Evolutionary conservation across 2,888 invertebrate genomes (phyloP).

Genomic region (Entomobrya proxima): DNA sequence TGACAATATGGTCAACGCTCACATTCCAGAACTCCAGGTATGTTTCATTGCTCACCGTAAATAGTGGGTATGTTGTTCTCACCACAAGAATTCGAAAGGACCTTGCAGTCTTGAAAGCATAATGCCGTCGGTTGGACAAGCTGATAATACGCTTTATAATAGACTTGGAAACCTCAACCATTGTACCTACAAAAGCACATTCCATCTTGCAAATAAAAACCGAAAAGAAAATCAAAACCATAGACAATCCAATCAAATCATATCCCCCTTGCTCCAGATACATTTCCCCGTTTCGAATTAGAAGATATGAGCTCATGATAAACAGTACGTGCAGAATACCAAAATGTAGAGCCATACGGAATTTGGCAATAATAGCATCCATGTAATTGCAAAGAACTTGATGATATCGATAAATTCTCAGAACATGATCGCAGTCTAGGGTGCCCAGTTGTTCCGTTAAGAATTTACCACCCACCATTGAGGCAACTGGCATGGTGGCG

Average conservation of each 20-base stretch:
- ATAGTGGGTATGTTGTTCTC: conserved; percentile 33
- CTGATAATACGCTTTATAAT: background rate
- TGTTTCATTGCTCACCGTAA: conserved; percentile 31
- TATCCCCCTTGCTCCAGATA: background rate
- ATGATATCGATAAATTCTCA: background rate
- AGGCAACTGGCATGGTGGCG: background rate
- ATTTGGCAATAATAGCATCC: background rate
- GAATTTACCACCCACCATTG: background rate
- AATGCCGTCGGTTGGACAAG: background rate
- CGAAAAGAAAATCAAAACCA: background rate
- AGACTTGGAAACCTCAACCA: background rate
- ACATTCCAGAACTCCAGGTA: conserved; percentile 43
- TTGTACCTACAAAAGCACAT: conserved; percentile 9
- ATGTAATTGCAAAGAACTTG: conserved; percentile 7
- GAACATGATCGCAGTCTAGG: background rate
- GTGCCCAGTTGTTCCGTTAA: conserved; percentile 1
- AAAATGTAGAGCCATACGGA: background rate
- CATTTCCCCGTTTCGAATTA: background rate
- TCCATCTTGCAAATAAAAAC: background rate
- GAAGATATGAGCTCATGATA: background rate
- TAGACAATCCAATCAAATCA: conserved; percentile 3
- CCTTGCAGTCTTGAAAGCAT: conserved; percentile 3
- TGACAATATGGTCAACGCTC: conserved; percentile 33
- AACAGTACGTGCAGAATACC: background rate
- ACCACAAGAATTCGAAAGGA: conserved; percentile 13